Base-by-base conservation (phyloP, 2,113 vertebrate genomes). In the Megalops atlanticus region DNA sequence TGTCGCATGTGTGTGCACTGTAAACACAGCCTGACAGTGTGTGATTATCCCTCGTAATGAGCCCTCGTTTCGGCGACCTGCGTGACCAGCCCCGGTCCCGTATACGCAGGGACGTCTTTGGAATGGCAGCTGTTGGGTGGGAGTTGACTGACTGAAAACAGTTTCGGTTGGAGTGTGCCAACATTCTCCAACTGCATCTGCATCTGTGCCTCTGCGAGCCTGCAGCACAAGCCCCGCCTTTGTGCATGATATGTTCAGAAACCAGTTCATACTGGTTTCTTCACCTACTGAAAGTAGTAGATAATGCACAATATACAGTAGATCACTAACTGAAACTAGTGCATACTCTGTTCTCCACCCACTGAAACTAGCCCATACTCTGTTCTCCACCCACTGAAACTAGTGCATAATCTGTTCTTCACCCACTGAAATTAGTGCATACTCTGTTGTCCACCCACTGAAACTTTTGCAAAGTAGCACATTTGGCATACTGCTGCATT, bases 131-230 rank as follows among this genome's bases (percentile, higher is more conserved):
- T 64, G 58, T 64, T 64, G 58, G 58, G 18, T 64, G n/a, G n/a
- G 58, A 64, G 58, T 64, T 64, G n/a, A n/a, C n/a, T 64, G 58
- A n/a, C 58, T 64, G 58, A 64, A 64, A n/a, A 64, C 58, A 64
- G 58, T 64, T 64, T 64, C 58, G 11, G 31, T 24, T 31, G 58
- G 24, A 64, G 16, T 11, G 58, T 31, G 58, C 58, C 58, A 64
- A 64, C 58, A 64, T 27, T 64, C 31, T 71, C 8, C 69, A 38
- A 33, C 69, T 15, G 69, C 31, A 16, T 31, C 69, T 71, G 69
- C 69, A 71, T 35, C 3, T 35, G 69, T 71, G 3, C 36, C 36
- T 36, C 69, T 38, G 11, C 6, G 14, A 35, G 27, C 69, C 36
- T 33, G 16, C n/a, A 64, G 31, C 12, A 31, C 58, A 10, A 10